These are phyloP conservation scores for Amazona vittata DNA, from an alignment of 2,113 vertebrate species.

Conservation along the genomic window DNA sequence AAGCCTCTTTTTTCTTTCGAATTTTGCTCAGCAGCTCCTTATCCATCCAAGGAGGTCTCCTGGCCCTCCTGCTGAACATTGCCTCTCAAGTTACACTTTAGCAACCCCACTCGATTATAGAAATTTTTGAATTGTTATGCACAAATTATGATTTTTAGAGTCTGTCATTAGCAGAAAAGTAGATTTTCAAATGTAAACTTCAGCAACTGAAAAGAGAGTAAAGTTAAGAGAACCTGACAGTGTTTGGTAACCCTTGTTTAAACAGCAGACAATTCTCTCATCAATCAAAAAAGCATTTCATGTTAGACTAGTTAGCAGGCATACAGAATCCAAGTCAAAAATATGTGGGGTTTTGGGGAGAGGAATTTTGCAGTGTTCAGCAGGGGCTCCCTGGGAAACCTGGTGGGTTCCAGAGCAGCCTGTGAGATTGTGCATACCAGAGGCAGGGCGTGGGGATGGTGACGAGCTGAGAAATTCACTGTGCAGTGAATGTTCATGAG, in stretches of 20 bases:
- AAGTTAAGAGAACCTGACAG: background rate
- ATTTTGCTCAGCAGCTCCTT: too few species aligned
- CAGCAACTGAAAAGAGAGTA: background rate
- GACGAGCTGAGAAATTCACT: background rate
- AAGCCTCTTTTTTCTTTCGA: too few species aligned
- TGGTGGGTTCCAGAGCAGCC: background rate
- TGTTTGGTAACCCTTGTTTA: background rate
- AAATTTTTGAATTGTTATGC: background rate
- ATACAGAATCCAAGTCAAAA: background rate
- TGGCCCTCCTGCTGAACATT: background rate
- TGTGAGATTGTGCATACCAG: background rate
- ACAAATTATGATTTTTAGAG: background rate
- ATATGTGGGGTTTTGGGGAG: background rate
- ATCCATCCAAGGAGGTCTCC: too few species aligned
- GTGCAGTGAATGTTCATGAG: background rate
- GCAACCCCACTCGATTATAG: background rate
- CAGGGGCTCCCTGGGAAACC: background rate
- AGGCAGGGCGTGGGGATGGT: fast-evolving
- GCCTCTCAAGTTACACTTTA: background rate
- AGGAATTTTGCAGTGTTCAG: background rate
- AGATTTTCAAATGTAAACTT: background rate
- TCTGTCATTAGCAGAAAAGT: background rate
- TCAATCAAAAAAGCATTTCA: background rate
- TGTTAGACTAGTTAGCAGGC: background rate
- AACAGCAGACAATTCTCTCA: background rate